Conservation (phyloP, 1,140 invertebrate genomes). For the Venturia canescens region DNA sequence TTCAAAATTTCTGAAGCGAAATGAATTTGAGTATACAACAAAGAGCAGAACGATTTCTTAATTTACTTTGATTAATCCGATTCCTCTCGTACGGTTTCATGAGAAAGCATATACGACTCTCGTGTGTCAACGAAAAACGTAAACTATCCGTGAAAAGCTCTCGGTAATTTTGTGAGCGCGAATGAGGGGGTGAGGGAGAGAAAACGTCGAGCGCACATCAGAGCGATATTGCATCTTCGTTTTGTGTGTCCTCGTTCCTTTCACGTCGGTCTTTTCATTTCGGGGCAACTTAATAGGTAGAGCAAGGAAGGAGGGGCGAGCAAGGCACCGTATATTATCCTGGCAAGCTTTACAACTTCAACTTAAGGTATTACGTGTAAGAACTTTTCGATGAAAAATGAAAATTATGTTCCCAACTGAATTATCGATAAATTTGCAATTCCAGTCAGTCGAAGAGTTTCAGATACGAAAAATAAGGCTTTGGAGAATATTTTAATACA, state of each 20-base stretch:
- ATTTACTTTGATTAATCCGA: conserved; percentile 13
- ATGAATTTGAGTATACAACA: neutral
- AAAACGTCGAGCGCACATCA: neutral
- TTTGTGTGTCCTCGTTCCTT: conserved; percentile 30
- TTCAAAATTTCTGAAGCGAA: neutral
- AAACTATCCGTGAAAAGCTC: conserved; percentile 30
- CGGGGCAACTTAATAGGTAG: conserved; percentile 3
- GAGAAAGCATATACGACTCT: conserved; percentile 10
- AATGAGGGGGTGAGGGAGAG: neutral
- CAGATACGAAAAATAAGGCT: too few species aligned
- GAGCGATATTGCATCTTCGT: conserved; percentile 22
- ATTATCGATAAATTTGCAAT: too few species aligned
- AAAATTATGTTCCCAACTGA: neutral
- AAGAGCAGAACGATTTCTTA: too few species aligned
- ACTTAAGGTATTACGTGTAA: neutral
- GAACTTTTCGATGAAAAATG: neutral
- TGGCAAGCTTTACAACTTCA: neutral
- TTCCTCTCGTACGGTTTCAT: neutral
- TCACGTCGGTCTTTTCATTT: conserved; percentile 28
- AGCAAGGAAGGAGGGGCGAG: neutral
- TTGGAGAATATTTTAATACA: neutral
- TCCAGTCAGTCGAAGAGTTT: too few species aligned
- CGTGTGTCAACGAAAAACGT: conserved; percentile 17
- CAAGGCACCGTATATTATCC: neutral
- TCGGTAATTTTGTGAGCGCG: conserved; percentile 9